phyloP scores from a whole-genome alignment of 2,113 vertebrate species.

The Pomatostomus ruficeps region DNA sequence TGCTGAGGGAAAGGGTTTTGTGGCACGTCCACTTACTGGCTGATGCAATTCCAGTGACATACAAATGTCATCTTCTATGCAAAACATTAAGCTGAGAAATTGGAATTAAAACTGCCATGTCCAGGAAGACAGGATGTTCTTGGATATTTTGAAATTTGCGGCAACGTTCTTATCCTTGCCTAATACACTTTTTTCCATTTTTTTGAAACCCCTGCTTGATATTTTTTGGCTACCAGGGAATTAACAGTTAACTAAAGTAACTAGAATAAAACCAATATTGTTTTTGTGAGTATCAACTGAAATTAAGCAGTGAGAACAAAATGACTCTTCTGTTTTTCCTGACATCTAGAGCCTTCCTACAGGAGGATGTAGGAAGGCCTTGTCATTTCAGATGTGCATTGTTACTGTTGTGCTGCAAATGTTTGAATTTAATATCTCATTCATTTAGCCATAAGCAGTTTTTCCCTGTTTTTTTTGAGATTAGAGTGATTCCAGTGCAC shows the following conservation, averaged over 20 bases:
- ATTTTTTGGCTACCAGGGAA: not conserved
- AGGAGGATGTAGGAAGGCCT: not conserved
- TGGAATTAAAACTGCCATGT: not conserved
- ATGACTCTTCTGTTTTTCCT: not conserved
- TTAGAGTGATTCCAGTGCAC: not conserved
- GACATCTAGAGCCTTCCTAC: not conserved
- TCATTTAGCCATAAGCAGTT: not conserved
- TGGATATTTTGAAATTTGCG: not conserved
- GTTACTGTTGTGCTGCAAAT: not conserved
- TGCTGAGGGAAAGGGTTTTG: not conserved
- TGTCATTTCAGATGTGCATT: not conserved
- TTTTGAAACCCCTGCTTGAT: not conserved
- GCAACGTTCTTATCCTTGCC: not conserved
- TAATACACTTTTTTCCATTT: not conserved
- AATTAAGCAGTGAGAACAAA: not conserved
- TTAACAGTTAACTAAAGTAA: not conserved
- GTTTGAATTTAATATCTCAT: not conserved
- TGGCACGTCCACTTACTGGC: not conserved
- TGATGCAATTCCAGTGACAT: slow-evolving; percentile 43
- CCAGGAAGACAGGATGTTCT: slow-evolving; percentile 18
- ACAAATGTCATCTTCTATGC: not conserved
- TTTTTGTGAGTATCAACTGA: not conserved
- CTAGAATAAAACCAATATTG: not conserved
- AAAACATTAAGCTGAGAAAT: slow-evolving; percentile 11
- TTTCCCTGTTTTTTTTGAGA: not conserved